Base-by-base conservation (phyloP, 2,113 vertebrate genomes). In the Psittacus erithacus region DNA sequence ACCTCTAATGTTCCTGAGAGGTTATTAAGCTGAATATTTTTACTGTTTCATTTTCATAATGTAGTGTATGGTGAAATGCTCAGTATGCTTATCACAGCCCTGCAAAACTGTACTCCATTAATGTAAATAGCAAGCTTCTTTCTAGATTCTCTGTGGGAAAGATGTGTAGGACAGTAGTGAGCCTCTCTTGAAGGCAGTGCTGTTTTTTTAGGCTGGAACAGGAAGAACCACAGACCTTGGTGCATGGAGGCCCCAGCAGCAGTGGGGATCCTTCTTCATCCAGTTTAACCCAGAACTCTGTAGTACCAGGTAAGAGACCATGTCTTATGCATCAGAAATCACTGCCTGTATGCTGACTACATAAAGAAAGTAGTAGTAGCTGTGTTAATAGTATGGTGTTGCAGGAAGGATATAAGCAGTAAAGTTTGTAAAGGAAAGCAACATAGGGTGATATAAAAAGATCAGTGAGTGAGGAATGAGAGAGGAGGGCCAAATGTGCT, bases 301-400 rank as follows among this genome's bases (percentile, higher is more conserved):
- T 91, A 69, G 98, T 97, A 63, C 98, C 98, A 97, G 99, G 99
- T 99, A 53, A 98, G 97, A 80, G 33, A 53, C 46, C 6, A 3
- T 39, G 4, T 83, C n/a, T 83, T 70, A 38, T 1, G 5, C 4
- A 17, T 63, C 24, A 82, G 39, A 94, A 93, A 39, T 65, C 23
- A 22, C 38, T 60, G 46, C 60, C 65, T 79, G 0, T 71, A 5
- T 71, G 38, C n/a, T 93, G 35, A 33, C 53, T 53, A 17, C 28
- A n/a, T 70, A 25, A 77, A 62, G 60, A 79, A 47, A 63, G 13
- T 33, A 70, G 12, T 23, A 64, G 14, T 27, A 57, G 27, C 6
- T 74, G 18, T 2, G 0, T 75, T 87, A 75, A 33, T 71, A 76
- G 20, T 35, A 2, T 38, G 35, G 3, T 55, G 19, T 60, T 63